These are phyloP conservation scores for Nyctalus aviator DNA, from an alignment of 2,797 vertebrate species.

Conservation along the genomic window DNA sequence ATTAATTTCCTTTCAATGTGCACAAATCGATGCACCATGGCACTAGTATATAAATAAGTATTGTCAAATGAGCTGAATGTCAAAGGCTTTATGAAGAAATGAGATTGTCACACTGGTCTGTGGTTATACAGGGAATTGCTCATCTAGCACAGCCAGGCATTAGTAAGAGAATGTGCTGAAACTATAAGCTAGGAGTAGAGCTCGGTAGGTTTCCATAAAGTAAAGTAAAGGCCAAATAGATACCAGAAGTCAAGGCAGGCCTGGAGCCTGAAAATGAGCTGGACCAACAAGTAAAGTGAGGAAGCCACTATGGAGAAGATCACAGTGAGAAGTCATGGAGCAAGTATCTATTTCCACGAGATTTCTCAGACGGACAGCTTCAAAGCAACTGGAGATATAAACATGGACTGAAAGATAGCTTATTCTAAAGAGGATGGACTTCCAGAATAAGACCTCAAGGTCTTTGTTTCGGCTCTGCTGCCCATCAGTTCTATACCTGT, in stretches of 20 bases:
- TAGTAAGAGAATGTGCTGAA: not conserved
- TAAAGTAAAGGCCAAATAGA: not conserved
- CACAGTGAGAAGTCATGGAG: not conserved
- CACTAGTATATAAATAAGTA: not conserved
- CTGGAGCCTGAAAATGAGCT: not conserved
- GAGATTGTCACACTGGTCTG: not conserved
- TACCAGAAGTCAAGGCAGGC: not conserved
- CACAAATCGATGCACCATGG: too few relatives aligned
- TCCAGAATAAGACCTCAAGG: not conserved
- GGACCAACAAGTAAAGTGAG: not conserved
- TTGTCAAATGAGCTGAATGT: not conserved
- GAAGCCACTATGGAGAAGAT: not conserved
- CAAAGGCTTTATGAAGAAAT: not conserved
- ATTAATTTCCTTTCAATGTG: too few relatives aligned
- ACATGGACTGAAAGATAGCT: not conserved
- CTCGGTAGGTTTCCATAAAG: not conserved
- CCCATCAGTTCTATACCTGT: not conserved
- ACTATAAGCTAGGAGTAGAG: not conserved
- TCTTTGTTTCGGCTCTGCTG: not conserved
- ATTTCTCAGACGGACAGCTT: not conserved
- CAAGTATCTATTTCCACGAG: fast-evolving
- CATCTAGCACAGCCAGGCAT: not conserved
- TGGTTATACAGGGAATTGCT: not conserved
- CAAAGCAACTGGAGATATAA: not conserved
- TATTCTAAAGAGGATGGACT: not conserved